Base-by-base conservation (phyloP, 2,888 invertebrate species). In the Teleogryllus oceanicus region DNA sequence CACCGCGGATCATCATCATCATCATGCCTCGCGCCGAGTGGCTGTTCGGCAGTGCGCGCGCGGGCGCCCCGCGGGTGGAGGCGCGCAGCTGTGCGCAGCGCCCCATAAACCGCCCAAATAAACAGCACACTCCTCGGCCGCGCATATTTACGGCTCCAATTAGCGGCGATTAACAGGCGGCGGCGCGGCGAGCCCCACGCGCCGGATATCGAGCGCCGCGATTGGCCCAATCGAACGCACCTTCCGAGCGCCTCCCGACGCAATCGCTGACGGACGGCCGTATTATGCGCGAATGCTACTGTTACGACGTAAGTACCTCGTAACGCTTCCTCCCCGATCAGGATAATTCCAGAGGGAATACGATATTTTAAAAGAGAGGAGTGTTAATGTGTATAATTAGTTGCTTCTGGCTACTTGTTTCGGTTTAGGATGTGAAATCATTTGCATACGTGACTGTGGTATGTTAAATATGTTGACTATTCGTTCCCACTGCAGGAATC, bases 71-170 rank as follows among this genome's bases (percentile, higher is more conserved):
- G 16, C 16, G 62, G 62, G 62, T 1, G 16, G 62, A n/a, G 62
- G 62, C 16, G 62, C 13, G 62, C 16, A 13, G n/a, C 16, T n/a
- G n/a, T 4, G n/a, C 62, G 13, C 8, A 18, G 13, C 16, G 62
- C 16, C 62, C 62, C 62, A 62, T 62, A 62, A 62, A 62, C 62
- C 13, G 62, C 62, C 62, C 62, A 62, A 62, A 62, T 62, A 62
- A 62, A 62, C 62, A 62, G 62, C 62, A 8, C 62, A 62, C 62
- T 18, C 62, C 62, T 62, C 62, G 62, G 13, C 62, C 62, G 62
- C 62, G 16, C n/a, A 4, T 62, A 62, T 62, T 62, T 62, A 62
- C 62, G 13, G 62, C 62, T 62, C 62, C n/a, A 62, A 62, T 62
- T 62, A 62, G 13, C 62, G n/a, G n/a, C 62, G 62, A 62, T 62